phyloP scores from a whole-genome alignment of 2,888 invertebrate species.

The Unio pictorum region DNA sequence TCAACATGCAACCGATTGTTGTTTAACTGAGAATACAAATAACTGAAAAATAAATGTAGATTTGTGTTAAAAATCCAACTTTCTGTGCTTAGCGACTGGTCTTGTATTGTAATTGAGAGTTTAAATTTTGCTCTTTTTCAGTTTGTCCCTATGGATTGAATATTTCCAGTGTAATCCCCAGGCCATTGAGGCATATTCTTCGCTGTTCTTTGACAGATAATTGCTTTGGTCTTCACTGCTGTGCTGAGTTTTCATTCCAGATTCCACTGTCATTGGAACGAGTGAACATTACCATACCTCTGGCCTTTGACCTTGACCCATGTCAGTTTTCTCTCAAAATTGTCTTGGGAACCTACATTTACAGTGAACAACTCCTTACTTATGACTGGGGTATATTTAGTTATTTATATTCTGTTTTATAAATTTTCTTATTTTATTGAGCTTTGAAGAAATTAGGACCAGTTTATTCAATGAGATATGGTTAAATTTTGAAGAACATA shows the following conservation, averaged over 20 bases:
- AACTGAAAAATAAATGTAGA: too few species aligned
- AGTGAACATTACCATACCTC: constrained; percentile 16
- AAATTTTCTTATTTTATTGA: background rate
- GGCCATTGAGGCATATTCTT: constrained; percentile 16
- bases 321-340: constrained; percentile 16
- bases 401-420: background rate
- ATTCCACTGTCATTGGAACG: constrained; percentile 24
- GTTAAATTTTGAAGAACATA: too few species aligned
- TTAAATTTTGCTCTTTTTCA: background rate
- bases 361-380: constrained; percentile 17
- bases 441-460: too few species aligned
- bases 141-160: constrained; percentile 20
- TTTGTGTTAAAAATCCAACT: too few species aligned
- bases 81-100: background rate
- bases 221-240: constrained; percentile 41
- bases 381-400: constrained; percentile 31
- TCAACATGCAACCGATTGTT: too few species aligned
- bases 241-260: constrained; percentile 24
- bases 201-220: constrained; percentile 30
- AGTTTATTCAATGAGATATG: too few species aligned
- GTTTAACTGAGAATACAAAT: too few species aligned
- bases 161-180: constrained; percentile 18
- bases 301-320: constrained; percentile 22
- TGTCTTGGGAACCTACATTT: constrained; percentile 10
- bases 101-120: background rate